Evolutionary conservation across 2,888 invertebrate genomes (phyloP).

Genomic region (Cacoxenus indagator): DNA sequence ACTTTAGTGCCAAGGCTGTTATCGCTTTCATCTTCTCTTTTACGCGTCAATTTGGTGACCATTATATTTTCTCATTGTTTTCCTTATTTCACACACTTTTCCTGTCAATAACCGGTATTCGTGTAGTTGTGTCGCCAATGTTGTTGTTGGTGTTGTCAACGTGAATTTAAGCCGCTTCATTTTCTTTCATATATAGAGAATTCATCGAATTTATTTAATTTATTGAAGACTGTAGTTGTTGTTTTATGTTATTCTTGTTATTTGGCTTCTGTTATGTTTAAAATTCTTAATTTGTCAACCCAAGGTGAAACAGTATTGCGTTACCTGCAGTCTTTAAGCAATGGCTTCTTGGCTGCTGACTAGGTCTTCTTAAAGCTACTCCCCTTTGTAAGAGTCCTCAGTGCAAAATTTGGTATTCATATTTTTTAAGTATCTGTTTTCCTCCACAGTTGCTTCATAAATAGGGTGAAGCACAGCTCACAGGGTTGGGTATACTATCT

Average conservation of each 20-base stretch:
- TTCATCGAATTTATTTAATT: constrained; percentile 47
- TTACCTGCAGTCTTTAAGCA: too few relatives aligned
- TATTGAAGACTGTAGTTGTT: constrained; percentile 39
- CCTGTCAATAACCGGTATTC: constrained; percentile 15
- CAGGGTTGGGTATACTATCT: too few relatives aligned
- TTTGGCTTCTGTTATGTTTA: constrained; percentile 9
- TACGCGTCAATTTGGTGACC: too few relatives aligned
- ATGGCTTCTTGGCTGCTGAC: too few relatives aligned
- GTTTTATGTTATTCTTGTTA: constrained; percentile 30
- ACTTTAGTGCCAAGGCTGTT: constrained; percentile 43
- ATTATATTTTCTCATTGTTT: constrained; percentile 18
- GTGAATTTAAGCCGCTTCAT: constrained; percentile 37
- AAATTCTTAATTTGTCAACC: background rate
- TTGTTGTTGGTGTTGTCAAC: constrained; percentile 16
- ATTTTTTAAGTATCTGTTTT: too few relatives aligned
- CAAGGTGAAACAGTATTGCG: too few relatives aligned
- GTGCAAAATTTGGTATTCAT: too few relatives aligned
- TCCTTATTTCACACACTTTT: constrained; percentile 12
- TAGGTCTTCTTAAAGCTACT: too few relatives aligned
- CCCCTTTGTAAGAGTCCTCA: too few relatives aligned
- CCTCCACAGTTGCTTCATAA: too few relatives aligned
- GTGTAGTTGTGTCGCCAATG: constrained; percentile 3
- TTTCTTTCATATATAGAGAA: constrained; percentile 38
- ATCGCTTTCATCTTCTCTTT: constrained; percentile 36
- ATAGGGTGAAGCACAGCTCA: too few relatives aligned